These are phyloP conservation scores for Periophthalmodon schlosseri DNA, from an alignment of 2,113 vertebrate genomes.

Conservation along the genomic window DNA sequence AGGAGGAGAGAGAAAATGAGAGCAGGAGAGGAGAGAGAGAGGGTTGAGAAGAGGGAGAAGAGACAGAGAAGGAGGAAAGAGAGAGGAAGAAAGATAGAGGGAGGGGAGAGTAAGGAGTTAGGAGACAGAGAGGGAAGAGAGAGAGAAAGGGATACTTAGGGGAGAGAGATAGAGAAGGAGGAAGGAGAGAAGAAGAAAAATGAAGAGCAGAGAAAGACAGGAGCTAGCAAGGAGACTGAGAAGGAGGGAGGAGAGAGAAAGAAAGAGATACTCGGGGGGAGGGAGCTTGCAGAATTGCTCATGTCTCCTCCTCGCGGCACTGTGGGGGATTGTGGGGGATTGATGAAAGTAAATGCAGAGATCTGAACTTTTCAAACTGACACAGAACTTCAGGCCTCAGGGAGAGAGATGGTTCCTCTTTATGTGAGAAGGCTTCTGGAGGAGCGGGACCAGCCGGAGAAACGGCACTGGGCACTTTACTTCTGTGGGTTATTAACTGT, in stretches of 20 bases:
- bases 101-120: no score
- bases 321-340: neutral
- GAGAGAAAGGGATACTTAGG: neutral
- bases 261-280: neutral
- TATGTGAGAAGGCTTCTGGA: neutral
- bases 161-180: neutral
- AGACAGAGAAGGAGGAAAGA: no score
- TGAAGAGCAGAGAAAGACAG: no score
- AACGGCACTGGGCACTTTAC: neutral
- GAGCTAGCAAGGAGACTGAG: neutral
- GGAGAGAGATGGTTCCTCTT: neutral
- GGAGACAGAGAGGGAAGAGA: neutral
- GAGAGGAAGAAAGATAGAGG: no score
- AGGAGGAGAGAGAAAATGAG: no score
- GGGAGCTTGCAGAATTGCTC: neutral
- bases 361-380: neutral
- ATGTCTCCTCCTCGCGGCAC: neutral
- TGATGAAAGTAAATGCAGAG: neutral
- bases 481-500: no score
- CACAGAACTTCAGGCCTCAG: neutral
- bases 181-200: neutral
- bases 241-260: neutral
- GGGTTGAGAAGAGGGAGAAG: no score
- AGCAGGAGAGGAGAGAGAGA: no score
- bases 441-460: neutral